Evolutionary conservation across 2,113 vertebrate species (phyloP).

Genomic region (Arvicanthis niloticus): DNA sequence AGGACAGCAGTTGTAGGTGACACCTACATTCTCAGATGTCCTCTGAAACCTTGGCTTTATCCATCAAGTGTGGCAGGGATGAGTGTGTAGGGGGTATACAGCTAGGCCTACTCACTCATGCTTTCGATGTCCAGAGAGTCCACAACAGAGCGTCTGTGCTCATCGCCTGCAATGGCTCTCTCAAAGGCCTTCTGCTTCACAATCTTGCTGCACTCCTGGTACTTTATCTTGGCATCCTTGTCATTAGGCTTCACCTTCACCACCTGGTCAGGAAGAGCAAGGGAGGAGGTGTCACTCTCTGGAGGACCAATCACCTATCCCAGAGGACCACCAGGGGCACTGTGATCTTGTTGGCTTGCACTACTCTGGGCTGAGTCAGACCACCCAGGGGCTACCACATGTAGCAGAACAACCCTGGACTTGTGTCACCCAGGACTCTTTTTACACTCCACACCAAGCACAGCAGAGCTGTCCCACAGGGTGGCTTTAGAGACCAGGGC

Average conservation of each 20-base stretch:
- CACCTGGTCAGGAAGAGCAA: constrained; percentile 85
- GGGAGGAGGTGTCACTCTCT: not conserved
- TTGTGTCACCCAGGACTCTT: fast-evolving
- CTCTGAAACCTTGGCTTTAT: not conserved
- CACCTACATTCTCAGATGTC: not conserved
- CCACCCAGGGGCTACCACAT: fast-evolving
- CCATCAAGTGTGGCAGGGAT: not conserved
- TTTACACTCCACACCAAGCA: not conserved
- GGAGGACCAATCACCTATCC: not conserved
- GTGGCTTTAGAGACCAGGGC: not conserved
- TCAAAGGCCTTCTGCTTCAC: constrained; percentile 97
- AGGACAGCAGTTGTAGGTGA: not conserved
- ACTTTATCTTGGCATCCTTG: constrained; percentile 96
- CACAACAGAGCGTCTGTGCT: constrained; percentile 94
- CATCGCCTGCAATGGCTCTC: constrained; percentile 94
- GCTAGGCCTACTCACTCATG: constrained; percentile 91
- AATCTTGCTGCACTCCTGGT: constrained; percentile 96
- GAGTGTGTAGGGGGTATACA: not conserved
- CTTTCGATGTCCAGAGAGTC: constrained; percentile 96
- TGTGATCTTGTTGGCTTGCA: fast-evolving
- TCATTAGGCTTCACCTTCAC: constrained; percentile 95
- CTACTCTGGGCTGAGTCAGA: not conserved
- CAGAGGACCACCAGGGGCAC: fast-evolving
- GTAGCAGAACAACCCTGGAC: fast-evolving
- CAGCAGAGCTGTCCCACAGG: not conserved